A percentile compares a stretch with the other conserved stretches of the same genome.
Conservation (phyloP, 2,797 vertebrate genomes). For the Synanceia verrucosa region DNA sequence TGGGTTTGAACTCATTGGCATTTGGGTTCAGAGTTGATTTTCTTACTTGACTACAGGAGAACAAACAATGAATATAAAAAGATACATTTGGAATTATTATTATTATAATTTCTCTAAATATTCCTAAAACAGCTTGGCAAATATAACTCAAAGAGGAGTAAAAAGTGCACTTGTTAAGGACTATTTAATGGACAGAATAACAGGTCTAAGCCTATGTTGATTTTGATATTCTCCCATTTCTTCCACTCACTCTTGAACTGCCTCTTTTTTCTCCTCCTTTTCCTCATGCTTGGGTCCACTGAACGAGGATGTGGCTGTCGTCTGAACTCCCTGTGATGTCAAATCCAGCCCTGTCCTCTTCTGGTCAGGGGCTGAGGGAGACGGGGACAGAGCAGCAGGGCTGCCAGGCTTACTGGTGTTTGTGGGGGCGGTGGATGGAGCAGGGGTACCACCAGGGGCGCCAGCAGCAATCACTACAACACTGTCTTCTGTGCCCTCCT, state of each 20-base stretch:
- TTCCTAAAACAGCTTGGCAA: not conserved
- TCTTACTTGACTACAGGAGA: conserved; percentile 90
- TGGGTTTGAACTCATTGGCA: conserved; percentile 98
- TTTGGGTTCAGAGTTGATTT: conserved; percentile 99
- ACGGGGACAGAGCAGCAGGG: conserved; percentile 88
- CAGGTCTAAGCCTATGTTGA: not conserved
- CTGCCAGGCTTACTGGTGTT: conserved; percentile 89
- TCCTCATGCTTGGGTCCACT: conserved; percentile 89
- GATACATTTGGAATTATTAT: not conserved
- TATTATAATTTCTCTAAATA: not conserved
- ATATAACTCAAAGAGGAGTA: not conserved
- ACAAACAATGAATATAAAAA: conserved; percentile 4
- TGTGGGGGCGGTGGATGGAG: conserved; percentile 48
- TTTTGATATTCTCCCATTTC: not conserved
- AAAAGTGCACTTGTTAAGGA: not conserved
- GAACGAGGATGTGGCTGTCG: conserved; percentile 84
- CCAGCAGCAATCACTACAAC: conserved; percentile 43
- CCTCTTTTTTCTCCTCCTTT: conserved; percentile 94
- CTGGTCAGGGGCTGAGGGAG: conserved; percentile 84
- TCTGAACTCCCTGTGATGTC: conserved; percentile 97
- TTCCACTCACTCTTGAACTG: conserved; percentile 92
- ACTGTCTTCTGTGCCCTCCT: conserved; percentile 61
- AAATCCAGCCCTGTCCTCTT: conserved; percentile 92
- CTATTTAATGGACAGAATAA: too few relatives aligned
- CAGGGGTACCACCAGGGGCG: conserved; percentile 29